These are phyloP conservation scores for Meloe dianella DNA, from an alignment of 2,888 invertebrate genomes.

Conservation along the genomic window DNA sequence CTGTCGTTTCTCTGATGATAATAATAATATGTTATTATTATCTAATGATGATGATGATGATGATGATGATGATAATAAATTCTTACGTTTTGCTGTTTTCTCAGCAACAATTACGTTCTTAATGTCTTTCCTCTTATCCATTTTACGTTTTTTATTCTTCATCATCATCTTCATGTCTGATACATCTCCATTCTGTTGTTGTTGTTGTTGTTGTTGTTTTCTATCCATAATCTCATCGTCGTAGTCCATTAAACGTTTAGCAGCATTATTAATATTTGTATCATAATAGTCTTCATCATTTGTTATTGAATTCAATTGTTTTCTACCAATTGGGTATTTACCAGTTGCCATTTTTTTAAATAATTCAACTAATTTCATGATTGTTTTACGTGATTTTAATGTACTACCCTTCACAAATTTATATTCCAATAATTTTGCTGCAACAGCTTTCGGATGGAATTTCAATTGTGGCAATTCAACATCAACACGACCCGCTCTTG, in stretches of 20 bases:
- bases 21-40: too few species aligned
- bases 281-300: constrained; percentile 40
- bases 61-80: too few species aligned
- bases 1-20: not conserved
- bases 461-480: constrained; percentile 73
- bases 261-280: constrained; percentile 49
- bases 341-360: constrained; percentile 67
- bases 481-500: constrained; percentile 80
- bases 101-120: too few species aligned
- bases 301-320: constrained; percentile 57
- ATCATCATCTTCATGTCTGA: not conserved
- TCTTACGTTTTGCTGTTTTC: too few species aligned
- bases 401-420: constrained; percentile 62
- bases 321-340: constrained; percentile 72
- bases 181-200: constrained; percentile 1
- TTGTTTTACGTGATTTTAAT: constrained; percentile 64
- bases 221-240: constrained; percentile 48
- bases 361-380: constrained; percentile 58
- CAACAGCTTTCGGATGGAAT: constrained; percentile 67
- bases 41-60: too few species aligned
- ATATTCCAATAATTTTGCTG: constrained; percentile 62
- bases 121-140: not conserved
- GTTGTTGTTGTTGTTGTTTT: constrained; percentile 14
- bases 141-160: constrained; percentile 18
- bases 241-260: constrained; percentile 52